Percentiles rank a stretch among this genome's conserved stretches.
These are phyloP conservation scores for Eurytoma adleriae DNA, from an alignment of 2,888 invertebrate species.

Conservation along the genomic window DNA sequence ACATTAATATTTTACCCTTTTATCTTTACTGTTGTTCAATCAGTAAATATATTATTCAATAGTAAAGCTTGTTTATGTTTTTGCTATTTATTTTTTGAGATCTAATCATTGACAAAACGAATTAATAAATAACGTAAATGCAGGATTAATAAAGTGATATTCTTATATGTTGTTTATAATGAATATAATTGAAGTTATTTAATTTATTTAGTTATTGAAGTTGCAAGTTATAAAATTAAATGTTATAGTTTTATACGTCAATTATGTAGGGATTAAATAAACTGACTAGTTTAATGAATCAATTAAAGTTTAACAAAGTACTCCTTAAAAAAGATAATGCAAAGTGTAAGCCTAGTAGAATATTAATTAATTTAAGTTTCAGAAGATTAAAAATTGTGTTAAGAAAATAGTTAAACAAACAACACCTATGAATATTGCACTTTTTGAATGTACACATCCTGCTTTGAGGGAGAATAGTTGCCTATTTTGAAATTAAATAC, in stretches of 20 bases:
- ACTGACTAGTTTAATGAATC: neutral
- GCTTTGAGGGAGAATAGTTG: too few relatives aligned
- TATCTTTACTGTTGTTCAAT: neutral
- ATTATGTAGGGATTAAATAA: neutral
- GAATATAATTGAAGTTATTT: neutral
- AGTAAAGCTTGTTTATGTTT: neutral
- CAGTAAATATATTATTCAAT: neutral
- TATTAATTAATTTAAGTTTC: neutral
- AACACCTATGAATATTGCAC: too few relatives aligned
- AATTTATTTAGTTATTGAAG: neutral
- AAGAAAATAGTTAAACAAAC: too few relatives aligned
- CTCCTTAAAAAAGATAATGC: neutral
- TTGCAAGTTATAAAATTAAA: slow-evolving; percentile 4
- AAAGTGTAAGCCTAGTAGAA: neutral
- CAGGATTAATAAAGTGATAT: neutral
- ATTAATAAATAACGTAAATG: too few relatives aligned
- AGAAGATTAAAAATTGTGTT: too few relatives aligned
- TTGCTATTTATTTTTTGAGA: neutral
- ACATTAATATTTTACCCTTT: neutral
- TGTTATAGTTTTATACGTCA: slow-evolving; percentile 8
- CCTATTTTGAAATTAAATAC: too few relatives aligned
- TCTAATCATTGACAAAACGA: too few relatives aligned
- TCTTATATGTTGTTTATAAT: neutral
- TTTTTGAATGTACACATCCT: too few relatives aligned
- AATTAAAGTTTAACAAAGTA: neutral